Evolutionary conservation across 2,797 vertebrate species (phyloP).

Genomic region (Diceros bicornis): DNA sequence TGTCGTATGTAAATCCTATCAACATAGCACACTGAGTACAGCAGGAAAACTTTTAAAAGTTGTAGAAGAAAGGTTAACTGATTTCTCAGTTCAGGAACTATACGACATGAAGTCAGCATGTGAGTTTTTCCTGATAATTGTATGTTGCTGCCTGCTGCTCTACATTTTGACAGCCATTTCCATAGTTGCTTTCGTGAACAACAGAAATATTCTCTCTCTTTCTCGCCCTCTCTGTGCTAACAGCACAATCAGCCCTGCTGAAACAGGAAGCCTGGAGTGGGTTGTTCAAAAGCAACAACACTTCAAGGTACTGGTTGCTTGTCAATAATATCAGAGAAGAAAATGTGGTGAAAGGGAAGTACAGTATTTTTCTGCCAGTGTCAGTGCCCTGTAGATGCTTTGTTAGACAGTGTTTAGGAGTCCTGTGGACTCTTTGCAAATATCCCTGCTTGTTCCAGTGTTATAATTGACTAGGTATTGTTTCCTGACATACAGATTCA

Average conservation of each 20-base stretch:
- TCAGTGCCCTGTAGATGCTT: slow-evolving; percentile 85
- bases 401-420: slow-evolving; percentile 85
- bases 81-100: slow-evolving; percentile 90
- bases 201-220: slow-evolving; percentile 91
- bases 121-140: slow-evolving; percentile 92
- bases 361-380: slow-evolving; percentile 86
- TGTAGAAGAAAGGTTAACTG: slow-evolving; percentile 90
- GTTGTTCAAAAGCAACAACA: slow-evolving; percentile 91
- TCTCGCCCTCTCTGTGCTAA: slow-evolving; percentile 90
- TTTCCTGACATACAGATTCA: slow-evolving; percentile 82
- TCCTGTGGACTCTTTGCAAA: slow-evolving; percentile 84
- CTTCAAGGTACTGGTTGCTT: slow-evolving; percentile 88
- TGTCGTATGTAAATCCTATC: slow-evolving; percentile 73
- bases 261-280: slow-evolving; percentile 91
- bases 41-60: slow-evolving; percentile 89
- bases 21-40: slow-evolving; percentile 76
- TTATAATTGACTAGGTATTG: slow-evolving; percentile 82
- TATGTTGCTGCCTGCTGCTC: slow-evolving; percentile 92
- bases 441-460: slow-evolving; percentile 84
- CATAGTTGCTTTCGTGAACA: slow-evolving; percentile 91
- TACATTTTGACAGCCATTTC: slow-evolving; percentile 92
- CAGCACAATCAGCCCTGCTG: slow-evolving; percentile 89
- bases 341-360: slow-evolving; percentile 85
- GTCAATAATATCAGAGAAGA: slow-evolving; percentile 88
- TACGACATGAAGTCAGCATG: slow-evolving; percentile 89